Evolutionary conservation across 2,888 invertebrate species (phyloP), one percentile per base, ranked within the genome.

Genomic region (Meiosimyza platycephala): DNA sequence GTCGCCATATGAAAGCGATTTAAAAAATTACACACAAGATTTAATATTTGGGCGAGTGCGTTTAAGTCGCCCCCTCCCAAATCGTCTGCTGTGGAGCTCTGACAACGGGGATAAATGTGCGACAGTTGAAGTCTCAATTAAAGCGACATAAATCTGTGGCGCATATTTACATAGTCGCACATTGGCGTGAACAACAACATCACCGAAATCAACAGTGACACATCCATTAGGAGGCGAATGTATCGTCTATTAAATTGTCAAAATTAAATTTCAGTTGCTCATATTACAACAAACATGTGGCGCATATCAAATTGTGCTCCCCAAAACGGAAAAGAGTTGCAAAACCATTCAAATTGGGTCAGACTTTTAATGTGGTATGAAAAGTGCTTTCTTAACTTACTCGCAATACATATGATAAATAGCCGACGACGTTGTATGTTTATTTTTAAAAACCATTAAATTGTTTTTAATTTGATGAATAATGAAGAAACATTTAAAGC

Each of bases 1-100:
- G 73, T 72, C 79, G 78, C 79, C 84, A 85, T 78, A 81, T 84
- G 85, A 79, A 79, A 85, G 75, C 84, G 78, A 83, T 85, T 84
- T 81, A 59, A 66, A 50, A 22, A 69, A 69, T 69, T 69, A 69
- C 60, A 69, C 68, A 69, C 59, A 51, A 69, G 51, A 69, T 60
- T 69, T 69, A 57, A 48, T 40, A 47, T 40, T 16, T 22, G 40
- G 57, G 18, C 48, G 68, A 50, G 2, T 40, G 28, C 28, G 48
- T 50, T 59, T 5, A 59, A 60, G 47, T n/a, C 6, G 15, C 64
- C 40, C 40, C 40, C 40, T 40, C 40, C 40, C 9, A 40, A 40
- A 6, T 40, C 40, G 40, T 9, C 6, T 40, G 40, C 40, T 40
- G 5, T 40, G 40, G 9, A 40, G 40, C 40, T 40, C 40, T 40